Conservation (phyloP, 2,888 invertebrate species). For the Pheosia tremula region DNA sequence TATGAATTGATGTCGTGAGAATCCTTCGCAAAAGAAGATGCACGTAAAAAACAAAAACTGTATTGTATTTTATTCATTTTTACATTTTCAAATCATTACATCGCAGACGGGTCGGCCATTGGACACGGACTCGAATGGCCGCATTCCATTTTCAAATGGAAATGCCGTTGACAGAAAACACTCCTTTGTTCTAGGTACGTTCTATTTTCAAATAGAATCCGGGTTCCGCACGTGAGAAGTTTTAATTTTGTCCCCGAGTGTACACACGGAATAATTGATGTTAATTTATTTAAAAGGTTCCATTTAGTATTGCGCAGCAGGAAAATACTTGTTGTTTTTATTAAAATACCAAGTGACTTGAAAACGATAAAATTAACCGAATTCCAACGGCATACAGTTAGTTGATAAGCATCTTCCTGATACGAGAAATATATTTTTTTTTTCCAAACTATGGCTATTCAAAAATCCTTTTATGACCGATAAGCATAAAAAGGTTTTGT, state of each 20-base stretch:
- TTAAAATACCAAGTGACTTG: background rate
- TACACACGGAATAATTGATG: slow-evolving; percentile 47
- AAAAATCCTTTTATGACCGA: too few species aligned
- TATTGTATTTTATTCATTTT: background rate
- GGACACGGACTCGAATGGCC: slow-evolving; percentile 56
- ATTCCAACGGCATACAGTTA: too few species aligned
- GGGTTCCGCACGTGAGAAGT: slow-evolving; percentile 51
- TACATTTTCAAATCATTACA: slow-evolving; percentile 44
- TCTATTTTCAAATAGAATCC: slow-evolving; percentile 60
- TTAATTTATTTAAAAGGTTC: slow-evolving; percentile 46
- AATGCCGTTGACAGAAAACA: slow-evolving; percentile 74
- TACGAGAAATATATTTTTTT: background rate
- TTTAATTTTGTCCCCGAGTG: slow-evolving; percentile 44
- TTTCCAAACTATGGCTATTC: slow-evolving; percentile 9
- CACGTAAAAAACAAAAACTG: background rate
- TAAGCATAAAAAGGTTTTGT: too few species aligned
- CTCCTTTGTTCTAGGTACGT: slow-evolving; percentile 68
- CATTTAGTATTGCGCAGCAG: slow-evolving; percentile 18
- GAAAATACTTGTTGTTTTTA: background rate
- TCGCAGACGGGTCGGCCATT: slow-evolving; percentile 51
- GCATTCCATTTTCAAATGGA: slow-evolving; percentile 74
- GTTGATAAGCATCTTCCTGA: too few species aligned
- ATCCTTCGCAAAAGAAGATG: too few species aligned
- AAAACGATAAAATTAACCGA: background rate
- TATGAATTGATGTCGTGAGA: too few species aligned